phyloP scores from a whole-genome alignment of 2,888 invertebrate genomes.

The Craniophora ligustri region DNA sequence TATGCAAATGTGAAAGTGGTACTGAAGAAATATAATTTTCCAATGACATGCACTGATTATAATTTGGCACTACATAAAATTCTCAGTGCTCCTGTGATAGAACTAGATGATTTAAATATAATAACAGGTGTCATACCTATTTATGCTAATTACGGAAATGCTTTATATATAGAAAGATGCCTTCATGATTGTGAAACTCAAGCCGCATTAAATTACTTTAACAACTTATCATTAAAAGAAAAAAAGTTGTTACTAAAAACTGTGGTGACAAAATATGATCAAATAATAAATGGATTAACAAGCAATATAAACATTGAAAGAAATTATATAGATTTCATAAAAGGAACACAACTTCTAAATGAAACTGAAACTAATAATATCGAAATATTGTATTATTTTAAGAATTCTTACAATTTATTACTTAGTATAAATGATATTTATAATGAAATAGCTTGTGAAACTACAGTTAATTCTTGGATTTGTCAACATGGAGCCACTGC shows the following conservation, averaged over 20 bases:
- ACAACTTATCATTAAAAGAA: conserved; percentile 65
- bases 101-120: conserved; percentile 76
- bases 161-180: conserved; percentile 78
- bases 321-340: conserved; percentile 84
- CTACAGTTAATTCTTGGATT: conserved; percentile 63
- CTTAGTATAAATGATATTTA: conserved; percentile 72
- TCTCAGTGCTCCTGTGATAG: conserved; percentile 66
- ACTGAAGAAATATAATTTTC: conserved; percentile 83
- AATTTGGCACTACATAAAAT: conserved; percentile 78
- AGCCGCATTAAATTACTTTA: conserved; percentile 76
- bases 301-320: conserved; percentile 69
- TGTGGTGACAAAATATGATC: conserved; percentile 77
- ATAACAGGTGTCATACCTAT: conserved; percentile 72
- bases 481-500: conserved; percentile 56
- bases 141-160: conserved; percentile 71
- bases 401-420: conserved; percentile 74
- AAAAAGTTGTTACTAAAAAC: conserved; percentile 73
- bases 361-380: conserved; percentile 68
- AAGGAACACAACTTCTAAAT: conserved; percentile 72
- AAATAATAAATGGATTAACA: conserved; percentile 68
- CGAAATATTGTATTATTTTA: conserved; percentile 79
- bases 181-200: conserved; percentile 77
- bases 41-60: conserved; percentile 77
- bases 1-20: conserved; percentile 82
- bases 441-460: conserved; percentile 64